phyloP scores from a whole-genome alignment of 2,888 invertebrate genomes.

The Cerceris ruficornis region DNA sequence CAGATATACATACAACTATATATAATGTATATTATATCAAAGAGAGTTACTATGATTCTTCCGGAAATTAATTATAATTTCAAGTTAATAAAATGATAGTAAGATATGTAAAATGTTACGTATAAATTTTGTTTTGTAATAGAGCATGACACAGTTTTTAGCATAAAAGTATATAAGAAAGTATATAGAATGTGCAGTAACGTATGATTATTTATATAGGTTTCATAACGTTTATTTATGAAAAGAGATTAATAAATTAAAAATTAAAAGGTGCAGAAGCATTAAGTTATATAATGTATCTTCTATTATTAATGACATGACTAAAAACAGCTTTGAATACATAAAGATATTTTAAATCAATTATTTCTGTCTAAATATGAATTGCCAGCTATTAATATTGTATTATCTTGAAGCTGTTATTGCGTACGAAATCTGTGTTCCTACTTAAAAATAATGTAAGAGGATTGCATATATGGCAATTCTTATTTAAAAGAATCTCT shows the following conservation, averaged over 20 bases:
- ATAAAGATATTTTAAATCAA: conserved; percentile 56
- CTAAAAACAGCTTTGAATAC: conserved; percentile 22
- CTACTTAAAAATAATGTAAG: conserved; percentile 22
- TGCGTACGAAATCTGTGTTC: conserved; percentile 19
- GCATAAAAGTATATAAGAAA: no score
- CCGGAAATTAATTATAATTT: not conserved
- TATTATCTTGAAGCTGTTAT: conserved; percentile 58
- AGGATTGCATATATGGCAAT: conserved; percentile 64
- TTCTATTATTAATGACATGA: conserved; percentile 15
- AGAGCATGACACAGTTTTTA: no score
- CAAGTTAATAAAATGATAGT: not conserved
- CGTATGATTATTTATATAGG: no score
- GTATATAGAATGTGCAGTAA: no score
- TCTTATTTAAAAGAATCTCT: conserved; percentile 74
- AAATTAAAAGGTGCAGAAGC: not conserved
- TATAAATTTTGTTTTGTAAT: no score
- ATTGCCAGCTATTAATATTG: conserved; percentile 73
- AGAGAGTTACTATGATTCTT: not conserved
- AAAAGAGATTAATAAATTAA: no score
- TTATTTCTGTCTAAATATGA: conserved; percentile 71
- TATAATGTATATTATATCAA: not conserved
- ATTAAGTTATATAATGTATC: not conserved
- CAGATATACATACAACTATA: not conserved
- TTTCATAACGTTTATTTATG: no score
- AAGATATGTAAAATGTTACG: not conserved